phyloP scores from a whole-genome alignment of 2,113 vertebrate genomes.

The Brienomyrus brachyistius region DNA sequence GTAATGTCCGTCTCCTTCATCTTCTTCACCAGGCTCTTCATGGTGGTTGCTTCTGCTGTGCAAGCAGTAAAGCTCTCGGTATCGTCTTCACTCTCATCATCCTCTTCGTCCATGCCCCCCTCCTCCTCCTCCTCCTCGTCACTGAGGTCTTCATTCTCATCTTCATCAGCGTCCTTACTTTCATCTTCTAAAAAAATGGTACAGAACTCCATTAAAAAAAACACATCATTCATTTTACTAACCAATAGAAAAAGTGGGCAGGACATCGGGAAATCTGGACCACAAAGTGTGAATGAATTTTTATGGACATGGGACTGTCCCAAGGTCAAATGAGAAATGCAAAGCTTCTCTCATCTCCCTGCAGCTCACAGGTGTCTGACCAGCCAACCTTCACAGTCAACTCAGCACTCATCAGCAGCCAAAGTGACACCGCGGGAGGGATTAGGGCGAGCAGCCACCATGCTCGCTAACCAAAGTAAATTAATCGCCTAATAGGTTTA shows the following conservation, averaged over 20 bases:
- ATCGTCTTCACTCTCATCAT: slow-evolving; percentile 18
- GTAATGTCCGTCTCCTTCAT: slow-evolving; percentile 42
- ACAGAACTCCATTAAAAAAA: neutral
- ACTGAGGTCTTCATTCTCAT: neutral
- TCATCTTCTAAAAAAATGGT: neutral
- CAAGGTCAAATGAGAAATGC: neutral
- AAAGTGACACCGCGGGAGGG: slow-evolving; percentile 43
- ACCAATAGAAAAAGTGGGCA: neutral
- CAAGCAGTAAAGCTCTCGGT: neutral
- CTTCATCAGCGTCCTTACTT: slow-evolving; percentile 7
- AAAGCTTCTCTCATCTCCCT: neutral
- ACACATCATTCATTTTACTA: neutral
- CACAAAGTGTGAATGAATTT: neutral
- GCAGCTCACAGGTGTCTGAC: slow-evolving; percentile 16
- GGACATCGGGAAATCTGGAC: neutral
- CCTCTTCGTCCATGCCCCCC: neutral
- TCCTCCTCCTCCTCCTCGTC: slow-evolving; percentile 11
- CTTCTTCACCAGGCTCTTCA: slow-evolving; percentile 19
- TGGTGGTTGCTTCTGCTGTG: slow-evolving; percentile 24
- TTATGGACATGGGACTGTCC: neutral
- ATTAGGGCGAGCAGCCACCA: slow-evolving; percentile 51
- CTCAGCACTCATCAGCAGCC: slow-evolving; percentile 51
- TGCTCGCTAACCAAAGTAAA: slow-evolving; percentile 49
- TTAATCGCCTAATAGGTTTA: slow-evolving; percentile 59
- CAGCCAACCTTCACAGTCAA: slow-evolving; percentile 32